A percentile compares a stretch with the other conserved stretches of the same genome.
These are phyloP conservation scores for Lanistes nyassanus DNA, from an alignment of 1,140 invertebrate genomes.

Conservation along the genomic window DNA sequence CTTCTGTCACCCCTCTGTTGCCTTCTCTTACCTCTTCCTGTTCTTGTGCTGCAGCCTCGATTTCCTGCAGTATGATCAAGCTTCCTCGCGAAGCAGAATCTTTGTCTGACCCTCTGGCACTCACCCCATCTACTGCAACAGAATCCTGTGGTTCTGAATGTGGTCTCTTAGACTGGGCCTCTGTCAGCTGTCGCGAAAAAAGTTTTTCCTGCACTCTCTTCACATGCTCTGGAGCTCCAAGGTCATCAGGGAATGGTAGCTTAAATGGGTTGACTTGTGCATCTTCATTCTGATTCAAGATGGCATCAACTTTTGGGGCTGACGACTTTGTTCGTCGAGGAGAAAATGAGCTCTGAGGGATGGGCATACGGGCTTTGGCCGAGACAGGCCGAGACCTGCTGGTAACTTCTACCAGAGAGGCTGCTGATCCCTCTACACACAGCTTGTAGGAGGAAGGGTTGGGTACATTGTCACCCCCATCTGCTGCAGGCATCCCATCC, in stretches of 20 bases:
- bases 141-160: slow-evolving; percentile 8
- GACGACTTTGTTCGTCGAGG: slow-evolving; percentile 36
- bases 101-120: background rate
- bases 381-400: slow-evolving; percentile 21
- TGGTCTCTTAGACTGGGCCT: background rate
- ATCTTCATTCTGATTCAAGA: slow-evolving; percentile 36
- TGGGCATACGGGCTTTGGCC: slow-evolving; percentile 42
- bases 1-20: background rate
- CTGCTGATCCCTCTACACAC: slow-evolving; percentile 29
- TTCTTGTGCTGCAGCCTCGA: slow-evolving; percentile 8
- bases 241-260: slow-evolving; percentile 47
- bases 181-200: slow-evolving; percentile 28
- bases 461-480: slow-evolving; percentile 25
- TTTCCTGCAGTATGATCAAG: slow-evolving; percentile 19
- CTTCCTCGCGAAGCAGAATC: background rate
- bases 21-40: background rate
- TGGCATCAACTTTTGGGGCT: slow-evolving; percentile 38
- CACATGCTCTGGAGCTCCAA: slow-evolving; percentile 46
- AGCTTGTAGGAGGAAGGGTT: slow-evolving; percentile 36
- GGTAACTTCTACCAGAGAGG: slow-evolving; percentile 17
- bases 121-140: background rate
- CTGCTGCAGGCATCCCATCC: slow-evolving; percentile 12
- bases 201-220: slow-evolving; percentile 42
- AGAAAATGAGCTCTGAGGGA: slow-evolving; percentile 32
- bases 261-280: slow-evolving; percentile 43